Evolutionary conservation across 2,888 invertebrate genomes (phyloP), one percentile per base, ranked within the genome.

Genomic region (Tanaodytes sp.): DNA sequence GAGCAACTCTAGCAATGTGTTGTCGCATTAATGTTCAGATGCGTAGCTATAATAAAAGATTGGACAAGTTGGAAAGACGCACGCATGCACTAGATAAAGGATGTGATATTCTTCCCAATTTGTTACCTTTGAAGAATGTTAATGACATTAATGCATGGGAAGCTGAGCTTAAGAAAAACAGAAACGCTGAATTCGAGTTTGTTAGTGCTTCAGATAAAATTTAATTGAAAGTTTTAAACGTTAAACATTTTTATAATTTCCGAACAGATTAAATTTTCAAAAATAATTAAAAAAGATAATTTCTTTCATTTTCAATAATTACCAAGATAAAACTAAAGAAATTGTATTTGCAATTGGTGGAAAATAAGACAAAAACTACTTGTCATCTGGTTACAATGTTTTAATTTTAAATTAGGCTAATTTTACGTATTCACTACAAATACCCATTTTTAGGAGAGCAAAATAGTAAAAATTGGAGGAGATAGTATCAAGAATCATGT

Each of bases 51-150:
- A 23, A 37, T 16, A 51, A 51, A 37, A 20, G 39, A 51, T 39
- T 51, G 6, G 23, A 51, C 12, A 51, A 51, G 39, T n/a, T 51
- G 8, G 51, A 51, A 39, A 51, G 39, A 39, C 5, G n/a, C n/a
- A 23, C 23, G 9, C 27, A 23, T 39, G 27, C 27, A 39, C 16
- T 11, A 1, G 16, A 39, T 9, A 51, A 51, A 39, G 39, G 27
- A 9, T 23, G 15, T 15, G 51, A 51, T 19, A 51, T 16, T 51
- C 37, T 39, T 18, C 15, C 8, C 1, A 51, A 51, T 51, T 51
- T 51, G 12, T 16, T 51, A 5, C 51, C 51, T 1, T 27, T 37
- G n/a, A 51, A 51, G 16, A 51, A 23, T 51, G 16, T 51, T 1
- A 37, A 23, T 11, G 27, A 51, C n/a, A 51, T 51, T 11, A 2